These are phyloP conservation scores for Heliconius eleuchia DNA, from an alignment of 1,140 invertebrate genomes.

Conservation along the genomic window DNA sequence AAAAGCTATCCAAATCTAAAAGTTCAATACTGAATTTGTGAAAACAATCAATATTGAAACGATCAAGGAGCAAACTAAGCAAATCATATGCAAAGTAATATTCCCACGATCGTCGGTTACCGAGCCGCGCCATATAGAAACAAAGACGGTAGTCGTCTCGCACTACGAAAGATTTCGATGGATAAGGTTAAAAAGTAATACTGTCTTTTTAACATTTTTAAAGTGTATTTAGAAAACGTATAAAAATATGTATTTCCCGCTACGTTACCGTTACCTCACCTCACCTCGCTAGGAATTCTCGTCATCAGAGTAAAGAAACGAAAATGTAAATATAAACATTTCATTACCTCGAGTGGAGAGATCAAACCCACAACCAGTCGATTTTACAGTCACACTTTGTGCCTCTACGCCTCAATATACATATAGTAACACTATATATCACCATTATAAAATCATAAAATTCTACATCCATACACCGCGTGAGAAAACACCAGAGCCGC, in stretches of 20 bases:
- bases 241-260: too few species aligned
- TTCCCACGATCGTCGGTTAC: constrained; percentile 72
- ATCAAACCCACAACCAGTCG: too few species aligned
- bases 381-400: too few species aligned
- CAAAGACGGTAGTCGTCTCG: constrained; percentile 32
- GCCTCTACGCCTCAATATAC: too few species aligned
- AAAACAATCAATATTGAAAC: constrained; percentile 44
- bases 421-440: too few species aligned
- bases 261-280: too few species aligned
- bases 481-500: background rate
- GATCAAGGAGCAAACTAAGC: constrained; percentile 47
- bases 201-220: too few species aligned
- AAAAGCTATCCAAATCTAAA: background rate
- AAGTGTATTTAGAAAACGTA: too few species aligned
- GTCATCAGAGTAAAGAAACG: too few species aligned
- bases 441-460: background rate
- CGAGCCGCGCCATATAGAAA: constrained; percentile 38
- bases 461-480: background rate
- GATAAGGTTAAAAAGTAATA: constrained; percentile 16
- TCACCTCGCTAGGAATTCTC: too few species aligned
- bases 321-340: too few species aligned
- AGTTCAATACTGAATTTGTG: constrained; percentile 24
- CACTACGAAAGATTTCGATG: constrained; percentile 28
- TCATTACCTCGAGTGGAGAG: too few species aligned
- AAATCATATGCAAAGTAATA: constrained; percentile 66